Evolutionary conservation across 1,140 invertebrate species (phyloP).

Genomic region (Brachionus paranguensis): DNA sequence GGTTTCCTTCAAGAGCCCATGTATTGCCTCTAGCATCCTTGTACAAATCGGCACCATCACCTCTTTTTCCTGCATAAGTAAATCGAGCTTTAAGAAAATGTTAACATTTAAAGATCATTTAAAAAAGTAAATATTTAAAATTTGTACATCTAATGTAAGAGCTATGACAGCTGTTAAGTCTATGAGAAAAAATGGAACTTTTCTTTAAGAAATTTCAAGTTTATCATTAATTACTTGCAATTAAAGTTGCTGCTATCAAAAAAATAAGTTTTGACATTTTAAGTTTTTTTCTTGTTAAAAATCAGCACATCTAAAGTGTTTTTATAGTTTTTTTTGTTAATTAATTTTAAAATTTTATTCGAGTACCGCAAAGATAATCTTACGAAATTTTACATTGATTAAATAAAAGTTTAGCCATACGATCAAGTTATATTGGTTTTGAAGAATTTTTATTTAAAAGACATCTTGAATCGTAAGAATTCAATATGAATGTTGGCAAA

Average conservation of each 20-base stretch:
- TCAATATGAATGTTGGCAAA: neutral
- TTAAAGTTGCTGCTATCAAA: neutral
- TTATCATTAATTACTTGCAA: neutral
- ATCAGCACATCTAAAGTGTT: neutral
- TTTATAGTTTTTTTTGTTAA: neutral
- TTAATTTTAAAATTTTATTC: neutral
- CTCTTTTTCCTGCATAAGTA: neutral
- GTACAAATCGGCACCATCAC: conserved; percentile 28
- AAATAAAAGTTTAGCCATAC: neutral
- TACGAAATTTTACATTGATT: neutral
- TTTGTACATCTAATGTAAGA: neutral
- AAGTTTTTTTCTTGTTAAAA: neutral
- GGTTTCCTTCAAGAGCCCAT: conserved; percentile 28
- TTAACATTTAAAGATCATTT: neutral
- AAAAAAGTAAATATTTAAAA: neutral
- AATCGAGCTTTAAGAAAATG: neutral
- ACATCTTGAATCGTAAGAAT: neutral
- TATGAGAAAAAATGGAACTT: neutral
- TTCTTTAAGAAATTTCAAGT: too few species aligned
- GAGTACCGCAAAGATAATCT: neutral
- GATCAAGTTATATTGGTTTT: neutral
- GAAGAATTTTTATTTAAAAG: neutral
- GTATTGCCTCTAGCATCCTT: conserved; percentile 10
- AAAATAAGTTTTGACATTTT: neutral
- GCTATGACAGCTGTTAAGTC: neutral